These are phyloP conservation scores for Ceuthmochares aereus DNA, from an alignment of 2,113 vertebrate species.

Conservation along the genomic window DNA sequence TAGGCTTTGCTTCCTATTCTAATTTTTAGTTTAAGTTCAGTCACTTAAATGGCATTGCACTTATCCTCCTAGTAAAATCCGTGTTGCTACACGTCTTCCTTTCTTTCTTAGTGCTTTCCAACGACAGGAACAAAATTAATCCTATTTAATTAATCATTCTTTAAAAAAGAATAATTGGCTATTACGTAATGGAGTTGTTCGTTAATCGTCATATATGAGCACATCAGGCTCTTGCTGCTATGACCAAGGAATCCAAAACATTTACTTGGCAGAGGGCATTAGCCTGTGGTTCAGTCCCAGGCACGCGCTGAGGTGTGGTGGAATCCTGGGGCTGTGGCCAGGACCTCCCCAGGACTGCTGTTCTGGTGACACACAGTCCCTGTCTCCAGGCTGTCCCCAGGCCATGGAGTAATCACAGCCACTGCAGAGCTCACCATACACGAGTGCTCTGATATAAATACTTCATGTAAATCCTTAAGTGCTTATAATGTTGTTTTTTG, in stretches of 20 bases:
- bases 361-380: neutral
- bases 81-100: neutral
- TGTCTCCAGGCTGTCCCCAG: neutral
- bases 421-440: rapidly evolving
- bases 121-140: neutral
- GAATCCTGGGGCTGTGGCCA: neutral
- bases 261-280: neutral
- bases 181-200: neutral
- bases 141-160: neutral
- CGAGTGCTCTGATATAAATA: neutral
- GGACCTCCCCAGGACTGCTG: neutral
- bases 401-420: neutral
- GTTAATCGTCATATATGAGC: neutral
- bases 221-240: neutral
- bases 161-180: neutral
- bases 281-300: neutral
- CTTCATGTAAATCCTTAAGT: neutral
- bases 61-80: neutral
- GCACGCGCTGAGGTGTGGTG: neutral
- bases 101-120: neutral
- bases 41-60: neutral
- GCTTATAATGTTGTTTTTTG: neutral
- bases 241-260: rapidly evolving
- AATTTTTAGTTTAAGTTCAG: neutral
- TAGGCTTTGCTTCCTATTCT: neutral